Base-by-base conservation (phyloP, 2,113 vertebrate genomes). In the Rhombomys opimus region DNA sequence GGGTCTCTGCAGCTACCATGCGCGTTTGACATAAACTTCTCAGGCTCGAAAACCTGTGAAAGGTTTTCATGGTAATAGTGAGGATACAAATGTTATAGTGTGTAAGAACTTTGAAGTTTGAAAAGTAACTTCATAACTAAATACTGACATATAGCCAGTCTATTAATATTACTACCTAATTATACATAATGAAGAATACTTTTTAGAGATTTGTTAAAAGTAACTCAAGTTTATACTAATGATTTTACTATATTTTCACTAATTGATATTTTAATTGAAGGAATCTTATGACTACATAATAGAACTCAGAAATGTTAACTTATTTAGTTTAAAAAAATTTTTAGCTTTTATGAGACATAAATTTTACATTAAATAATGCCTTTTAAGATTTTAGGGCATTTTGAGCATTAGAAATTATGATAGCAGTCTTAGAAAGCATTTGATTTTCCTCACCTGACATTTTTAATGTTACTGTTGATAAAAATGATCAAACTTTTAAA, bases 241-340 rank as follows among this genome's bases (percentile, higher is more conserved):
- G 78, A 52, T 85, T 95, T 95, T 30, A 90, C 77, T 95, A 67
- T 92, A 72, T 89, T 95, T 72, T 86, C 25, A 77, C 35, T 87
- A 81, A 54, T 87, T 89, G 27, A 15, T 87, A 88, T 90, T 91
- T 90, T 94, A 96, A 92, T 68, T 97, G 95, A 78, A 80, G 65
- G 3, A 78, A 4, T 85, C 52, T 41, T 95, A 63, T 90, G 50
- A 95, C 38, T 90, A 46, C 4, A 41, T 95, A 92, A 77, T 22
- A 76, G 41, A 32, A 67, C 57, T 94, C 18, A 82, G 38, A 72
- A 10, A 4, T 80, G 89, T 95, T 75, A 93, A 77, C 89, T 20
- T 20, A 68, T 92, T 81, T 95, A 27, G 61, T 93, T 96, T 25
- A n/a, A 81, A 89, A 84, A 61, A 10, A 50, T 68, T 96, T 96